Evolutionary conservation across 2,797 vertebrate species (phyloP).

Genomic region (Poliocrania exsul): DNA sequence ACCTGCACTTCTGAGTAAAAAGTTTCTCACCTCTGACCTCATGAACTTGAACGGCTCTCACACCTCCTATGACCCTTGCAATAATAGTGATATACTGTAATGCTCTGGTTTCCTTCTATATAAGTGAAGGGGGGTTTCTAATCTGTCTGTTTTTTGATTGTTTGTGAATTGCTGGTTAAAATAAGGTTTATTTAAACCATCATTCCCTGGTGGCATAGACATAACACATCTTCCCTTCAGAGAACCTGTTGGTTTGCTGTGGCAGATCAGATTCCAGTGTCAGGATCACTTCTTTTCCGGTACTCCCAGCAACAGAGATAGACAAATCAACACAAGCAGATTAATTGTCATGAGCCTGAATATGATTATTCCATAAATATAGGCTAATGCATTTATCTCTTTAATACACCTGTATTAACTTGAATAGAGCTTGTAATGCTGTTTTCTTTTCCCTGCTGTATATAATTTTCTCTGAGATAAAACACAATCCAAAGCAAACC

Average conservation of each 20-base stretch:
- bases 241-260: neutral
- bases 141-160: neutral
- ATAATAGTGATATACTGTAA: neutral
- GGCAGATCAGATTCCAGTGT: neutral
- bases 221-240: neutral
- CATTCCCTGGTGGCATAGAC: neutral
- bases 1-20: neutral
- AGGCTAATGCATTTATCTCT: neutral
- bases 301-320: neutral
- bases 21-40: neutral
- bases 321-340: neutral
- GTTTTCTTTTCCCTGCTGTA: neutral
- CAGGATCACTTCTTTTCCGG: neutral
- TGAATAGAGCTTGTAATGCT: neutral
- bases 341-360: neutral
- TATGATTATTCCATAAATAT: neutral
- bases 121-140: accelerated
- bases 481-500: neutral
- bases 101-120: neutral
- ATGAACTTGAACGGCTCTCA: neutral
- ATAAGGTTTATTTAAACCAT: neutral
- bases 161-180: neutral
- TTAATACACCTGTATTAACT: neutral
- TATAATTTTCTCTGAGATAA: neutral
- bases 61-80: neutral